Evolutionary conservation across 2,797 vertebrate species (phyloP).

Genomic region (Gallinago stenura): DNA sequence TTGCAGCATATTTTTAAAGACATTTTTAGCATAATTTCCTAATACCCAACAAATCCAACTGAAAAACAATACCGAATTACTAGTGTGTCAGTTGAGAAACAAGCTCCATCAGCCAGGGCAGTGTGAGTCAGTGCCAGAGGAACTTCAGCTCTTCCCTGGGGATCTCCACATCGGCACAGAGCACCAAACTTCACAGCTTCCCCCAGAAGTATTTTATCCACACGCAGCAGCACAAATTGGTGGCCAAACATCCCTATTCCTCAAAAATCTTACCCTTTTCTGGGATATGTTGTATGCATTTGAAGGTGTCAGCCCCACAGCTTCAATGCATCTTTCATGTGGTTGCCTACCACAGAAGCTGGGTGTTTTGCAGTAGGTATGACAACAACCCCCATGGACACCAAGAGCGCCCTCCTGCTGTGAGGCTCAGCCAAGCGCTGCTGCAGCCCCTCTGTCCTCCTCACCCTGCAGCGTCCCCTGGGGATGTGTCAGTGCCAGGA

Average conservation of each 20-base stretch:
- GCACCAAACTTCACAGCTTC: not conserved
- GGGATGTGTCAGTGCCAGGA: rapidly evolving
- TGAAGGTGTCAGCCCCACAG: not conserved
- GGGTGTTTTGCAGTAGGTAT: rapidly evolving
- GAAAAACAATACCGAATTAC: not conserved
- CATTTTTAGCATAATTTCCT: not conserved
- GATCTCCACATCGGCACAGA: not conserved
- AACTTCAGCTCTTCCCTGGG: not conserved
- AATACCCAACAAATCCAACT: not conserved
- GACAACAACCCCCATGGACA: not conserved
- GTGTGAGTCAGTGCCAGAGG: rapidly evolving
- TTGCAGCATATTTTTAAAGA: not conserved
- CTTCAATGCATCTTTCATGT: rapidly evolving
- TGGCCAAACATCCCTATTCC: not conserved
- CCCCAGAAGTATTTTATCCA: not conserved
- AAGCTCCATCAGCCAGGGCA: not conserved
- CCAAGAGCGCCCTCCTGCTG: not conserved
- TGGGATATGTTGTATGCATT: not conserved
- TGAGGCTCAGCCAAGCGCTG: not conserved
- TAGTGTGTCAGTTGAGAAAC: rapidly evolving
- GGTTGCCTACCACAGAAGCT: not conserved
- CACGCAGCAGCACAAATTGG: not conserved
- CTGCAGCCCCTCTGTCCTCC: not conserved
- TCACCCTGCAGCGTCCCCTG: not conserved
- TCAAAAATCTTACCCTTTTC: not conserved